Conservation (phyloP, 2,797 vertebrate genomes). For the Pangasius sanitwongsei region DNA sequence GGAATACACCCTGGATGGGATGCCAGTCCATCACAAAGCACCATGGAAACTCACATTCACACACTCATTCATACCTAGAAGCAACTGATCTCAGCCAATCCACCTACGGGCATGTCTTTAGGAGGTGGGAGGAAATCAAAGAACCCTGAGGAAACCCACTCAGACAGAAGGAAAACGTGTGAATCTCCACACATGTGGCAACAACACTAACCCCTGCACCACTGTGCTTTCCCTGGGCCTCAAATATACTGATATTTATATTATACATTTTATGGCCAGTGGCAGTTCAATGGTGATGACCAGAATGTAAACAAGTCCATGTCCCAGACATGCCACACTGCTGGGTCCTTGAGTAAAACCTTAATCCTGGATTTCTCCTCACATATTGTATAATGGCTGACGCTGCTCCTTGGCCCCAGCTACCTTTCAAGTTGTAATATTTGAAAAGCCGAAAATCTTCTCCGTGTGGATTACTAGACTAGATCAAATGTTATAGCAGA, state of each 20-base stretch:
- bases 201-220: neutral
- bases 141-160: neutral
- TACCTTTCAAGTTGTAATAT: neutral
- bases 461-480: neutral
- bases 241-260: neutral
- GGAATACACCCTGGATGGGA: neutral
- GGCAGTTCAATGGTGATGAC: neutral
- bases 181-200: neutral
- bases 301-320: neutral
- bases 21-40: neutral
- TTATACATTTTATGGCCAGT: neutral
- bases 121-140: neutral
- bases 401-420: neutral
- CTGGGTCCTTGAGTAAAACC: neutral
- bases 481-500: neutral
- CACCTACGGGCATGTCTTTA: neutral
- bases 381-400: neutral
- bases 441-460: neutral
- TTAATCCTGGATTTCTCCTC: neutral
- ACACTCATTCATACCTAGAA: neutral
- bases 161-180: neutral
- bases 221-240: neutral
- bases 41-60: neutral
- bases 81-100: neutral
- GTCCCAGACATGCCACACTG: too few relatives aligned